A percentile compares a stretch with the other conserved stretches of the same genome.
phyloP scores from a whole-genome alignment of 2,113 vertebrate species.

The Diglossa brunneiventris region DNA sequence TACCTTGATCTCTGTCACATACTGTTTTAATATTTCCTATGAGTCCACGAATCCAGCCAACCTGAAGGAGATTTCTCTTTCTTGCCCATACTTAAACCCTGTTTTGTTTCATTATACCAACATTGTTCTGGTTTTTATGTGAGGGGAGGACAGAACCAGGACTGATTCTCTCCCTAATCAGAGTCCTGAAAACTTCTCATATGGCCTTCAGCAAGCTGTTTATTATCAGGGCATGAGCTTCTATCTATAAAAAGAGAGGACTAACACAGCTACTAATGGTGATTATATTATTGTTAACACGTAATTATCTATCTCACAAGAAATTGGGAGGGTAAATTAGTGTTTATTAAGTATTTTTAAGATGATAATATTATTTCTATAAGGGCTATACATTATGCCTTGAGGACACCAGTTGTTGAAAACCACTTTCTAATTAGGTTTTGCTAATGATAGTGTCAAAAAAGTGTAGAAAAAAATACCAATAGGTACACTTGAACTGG shows the following conservation, averaged over 20 bases:
- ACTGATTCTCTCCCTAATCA: background rate
- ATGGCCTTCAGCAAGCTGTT: slow-evolving; percentile 25
- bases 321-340: slow-evolving; percentile 25
- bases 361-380: background rate
- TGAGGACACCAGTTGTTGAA: slow-evolving; percentile 4
- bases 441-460: background rate
- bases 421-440: slow-evolving; percentile 35
- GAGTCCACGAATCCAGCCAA: background rate
- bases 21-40: background rate
- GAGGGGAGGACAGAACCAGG: background rate
- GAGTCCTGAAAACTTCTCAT: background rate
- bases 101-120: slow-evolving; percentile 27
- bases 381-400: background rate
- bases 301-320: slow-evolving; percentile 14
- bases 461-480: background rate
- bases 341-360: slow-evolving; percentile 44
- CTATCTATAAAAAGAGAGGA: slow-evolving; percentile 1
- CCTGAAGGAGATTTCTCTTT: background rate
- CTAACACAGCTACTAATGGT: background rate
- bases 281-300: slow-evolving; percentile 28
- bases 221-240: background rate
- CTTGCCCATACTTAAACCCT: background rate
- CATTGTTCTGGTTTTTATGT: background rate
- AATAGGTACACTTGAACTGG: background rate
- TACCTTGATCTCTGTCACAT: slow-evolving; percentile 1